A percentile compares a stretch with the other conserved stretches of the same genome.
These are phyloP conservation scores for Andricus grossulariae DNA, from an alignment of 1,140 invertebrate genomes.

Conservation along the genomic window DNA sequence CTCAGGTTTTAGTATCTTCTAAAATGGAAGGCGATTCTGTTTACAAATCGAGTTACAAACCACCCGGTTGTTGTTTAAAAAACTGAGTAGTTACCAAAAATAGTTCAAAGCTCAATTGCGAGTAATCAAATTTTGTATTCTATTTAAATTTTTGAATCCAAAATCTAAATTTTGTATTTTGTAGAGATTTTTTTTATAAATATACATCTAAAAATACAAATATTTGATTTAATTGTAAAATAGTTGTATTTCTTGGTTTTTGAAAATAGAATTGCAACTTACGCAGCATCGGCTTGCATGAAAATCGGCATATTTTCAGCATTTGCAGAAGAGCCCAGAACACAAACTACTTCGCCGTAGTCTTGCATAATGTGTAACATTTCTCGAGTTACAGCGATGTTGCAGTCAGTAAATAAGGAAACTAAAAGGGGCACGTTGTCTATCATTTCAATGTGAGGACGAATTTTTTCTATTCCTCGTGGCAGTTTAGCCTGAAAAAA, in stretches of 20 bases:
- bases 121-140: too few relatives aligned
- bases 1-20: slow-evolving; percentile 27
- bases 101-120: too few relatives aligned
- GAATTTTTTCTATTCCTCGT: slow-evolving; percentile 96
- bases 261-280: slow-evolving; percentile 40
- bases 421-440: slow-evolving; percentile 98
- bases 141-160: too few relatives aligned
- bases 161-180: not conserved
- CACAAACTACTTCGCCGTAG: slow-evolving; percentile 94
- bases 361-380: slow-evolving; percentile 98
- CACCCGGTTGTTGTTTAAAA: slow-evolving; percentile 41
- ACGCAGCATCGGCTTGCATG: slow-evolving; percentile 95
- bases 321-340: slow-evolving; percentile 91
- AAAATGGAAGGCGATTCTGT: slow-evolving; percentile 39
- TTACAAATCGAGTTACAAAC: slow-evolving; percentile 43
- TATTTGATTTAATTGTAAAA: not conserved
- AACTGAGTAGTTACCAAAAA: not conserved
- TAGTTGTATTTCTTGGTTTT: too few relatives aligned
- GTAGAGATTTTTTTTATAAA: not conserved
- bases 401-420: slow-evolving; percentile 97
- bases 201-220: slow-evolving; percentile 16
- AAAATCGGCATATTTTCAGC: slow-evolving; percentile 94
- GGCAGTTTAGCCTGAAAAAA: slow-evolving; percentile 90
- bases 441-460: slow-evolving; percentile 95
- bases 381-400: slow-evolving; percentile 87